Conservation (phyloP, 2,888 invertebrate species). For the Drosophila cognata region DNA sequence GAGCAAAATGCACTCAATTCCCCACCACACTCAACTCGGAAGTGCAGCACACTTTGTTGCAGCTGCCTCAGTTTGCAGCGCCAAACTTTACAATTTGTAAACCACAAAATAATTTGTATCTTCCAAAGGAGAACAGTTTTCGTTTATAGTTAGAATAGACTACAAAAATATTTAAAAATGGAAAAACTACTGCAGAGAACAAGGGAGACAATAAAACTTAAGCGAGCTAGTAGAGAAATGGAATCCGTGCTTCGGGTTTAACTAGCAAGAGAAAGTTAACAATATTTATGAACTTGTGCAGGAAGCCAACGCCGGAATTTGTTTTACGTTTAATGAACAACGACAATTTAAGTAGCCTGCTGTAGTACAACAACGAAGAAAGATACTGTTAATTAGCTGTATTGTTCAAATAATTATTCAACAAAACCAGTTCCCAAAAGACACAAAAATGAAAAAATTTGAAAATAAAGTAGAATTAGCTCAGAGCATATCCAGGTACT, state of each 20-base stretch:
- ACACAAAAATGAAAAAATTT: background rate
- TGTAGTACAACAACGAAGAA: background rate
- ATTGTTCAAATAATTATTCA: background rate
- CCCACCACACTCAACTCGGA: conserved; percentile 7
- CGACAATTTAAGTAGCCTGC: background rate
- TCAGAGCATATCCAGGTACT: background rate
- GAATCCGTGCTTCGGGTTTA: too few species aligned
- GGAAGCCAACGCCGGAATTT: background rate
- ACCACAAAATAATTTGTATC: background rate
- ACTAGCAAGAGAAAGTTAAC: background rate
- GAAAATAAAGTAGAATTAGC: background rate
- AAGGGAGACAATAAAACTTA: background rate
- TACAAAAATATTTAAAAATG: background rate
- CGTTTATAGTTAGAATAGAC: too few species aligned
- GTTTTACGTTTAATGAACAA: background rate
- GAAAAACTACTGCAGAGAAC: background rate
- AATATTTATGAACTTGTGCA: too few species aligned
- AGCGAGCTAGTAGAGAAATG: background rate
- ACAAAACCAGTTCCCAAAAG: background rate
- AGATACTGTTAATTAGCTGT: background rate
- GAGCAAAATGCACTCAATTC: conserved; percentile 13
- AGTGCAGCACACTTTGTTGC: conserved; percentile 56
- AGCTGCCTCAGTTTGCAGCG: conserved; percentile 7
- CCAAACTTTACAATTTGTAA: background rate
- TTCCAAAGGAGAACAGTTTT: background rate